Evolutionary conservation across 2,113 vertebrate genomes (phyloP), one percentile per base, ranked within the genome.

Genomic region (Conger conger): DNA sequence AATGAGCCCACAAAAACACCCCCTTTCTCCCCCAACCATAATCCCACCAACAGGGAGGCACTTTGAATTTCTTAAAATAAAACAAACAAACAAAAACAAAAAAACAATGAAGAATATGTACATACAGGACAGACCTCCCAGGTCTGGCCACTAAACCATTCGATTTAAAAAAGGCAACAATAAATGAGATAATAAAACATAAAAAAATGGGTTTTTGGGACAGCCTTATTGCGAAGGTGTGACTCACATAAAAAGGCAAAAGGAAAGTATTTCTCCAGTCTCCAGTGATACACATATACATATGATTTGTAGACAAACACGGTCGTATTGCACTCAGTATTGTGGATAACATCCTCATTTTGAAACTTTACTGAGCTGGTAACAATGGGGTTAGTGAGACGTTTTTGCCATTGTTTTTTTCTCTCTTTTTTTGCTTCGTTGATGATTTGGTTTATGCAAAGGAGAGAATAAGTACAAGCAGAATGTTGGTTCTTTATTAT

Each of bases 161-260:
- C 17, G 4, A 81, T 0, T 63, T 2, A 30, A 81, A 81, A 50
- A 11, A 80, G 23, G 1, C 15, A n/a, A 45, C 1, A n/a, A 20
- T 36, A 13, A 35, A 35, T 36, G 8, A 36, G 18, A 8, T 37
- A 37, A 79, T 37, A 73, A 73, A 13, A 73, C 30, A 13, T 0
- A 7, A 73, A 30, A 9, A 13, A 30, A 23, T 73, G 68, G 1
- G 8, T 68, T 27, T 27, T 73, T 73, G 68, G 35, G 36, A 38
- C 33, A 45, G 4, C 76, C 83, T 84, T 84, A 84, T 84, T 84
- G 83, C 83, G 79, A 84, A 79, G 73, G 54, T 84, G 50, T 53
- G 53, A 84, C 18, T 37, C 77, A 84, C 82, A 83, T 77, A 42
- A 77, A 77, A 77, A 77, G 82, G 33, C 50, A 77, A 63, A 63